Base-by-base conservation (phyloP, 2,888 invertebrate species). In the Camponotus fellah region DNA sequence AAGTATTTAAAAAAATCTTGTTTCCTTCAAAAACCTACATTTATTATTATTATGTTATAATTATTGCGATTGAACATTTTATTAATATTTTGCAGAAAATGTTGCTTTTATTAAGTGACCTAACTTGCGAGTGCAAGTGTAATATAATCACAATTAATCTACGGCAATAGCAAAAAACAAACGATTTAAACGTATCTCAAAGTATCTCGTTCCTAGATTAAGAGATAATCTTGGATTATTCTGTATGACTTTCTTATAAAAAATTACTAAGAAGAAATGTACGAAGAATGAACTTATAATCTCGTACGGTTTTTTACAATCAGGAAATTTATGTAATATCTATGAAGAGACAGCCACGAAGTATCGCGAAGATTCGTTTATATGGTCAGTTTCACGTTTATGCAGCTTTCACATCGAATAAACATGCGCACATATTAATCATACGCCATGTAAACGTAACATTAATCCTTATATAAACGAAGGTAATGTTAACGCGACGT, bases 401-500 rank as follows among this genome's bases (percentile, higher is more conserved):
- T 72, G 40, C 64, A 72, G 21, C 58, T 46, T 43, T 17, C 49
- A 53, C 14, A 46, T 17, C 60, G 46, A 10, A 60, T 58, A 68
- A 74, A 46, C 64, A 56, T 49, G 56, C 76, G 37, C 46, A 56
- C 75, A 69, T 56, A 66, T 87, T 87, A 87, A 83, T 60, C n/a
- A 64, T 34, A 49, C 32, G 66, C 9, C n/a, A 26, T 83, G 66
- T 79, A 80, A 82, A 81, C 58, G 69, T 37, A 46, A 66, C 46
- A 43, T 82, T 86, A 82, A 86, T 81, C 82, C 64, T 75, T 79
- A 58, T 37, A 62, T 65, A 83, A 83, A 82, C 71, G 46, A 14
- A 40, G 43, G 65, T 83, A 83, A 82, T 65, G 72, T 65, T 60
- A 69, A 49, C 17, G 69, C 12, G 53, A 37, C 69, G 21, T 60